These are phyloP conservation scores for Ornithoptera priamus DNA, from an alignment of 2,888 invertebrate species.

Conservation along the genomic window DNA sequence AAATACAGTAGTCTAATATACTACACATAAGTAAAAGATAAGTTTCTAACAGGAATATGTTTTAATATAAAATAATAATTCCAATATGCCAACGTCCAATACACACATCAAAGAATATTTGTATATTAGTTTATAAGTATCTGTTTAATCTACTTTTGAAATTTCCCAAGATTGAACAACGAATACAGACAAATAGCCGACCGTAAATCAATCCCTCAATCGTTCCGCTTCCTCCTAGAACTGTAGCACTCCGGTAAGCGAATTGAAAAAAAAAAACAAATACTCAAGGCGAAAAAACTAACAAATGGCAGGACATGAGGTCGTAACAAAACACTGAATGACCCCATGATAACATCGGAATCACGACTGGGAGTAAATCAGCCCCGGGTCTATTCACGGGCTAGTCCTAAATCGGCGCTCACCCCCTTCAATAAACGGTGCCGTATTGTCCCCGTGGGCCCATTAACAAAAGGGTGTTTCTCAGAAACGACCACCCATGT, in stretches of 20 bases:
- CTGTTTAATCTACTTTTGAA: background rate
- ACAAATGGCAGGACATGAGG: conserved; percentile 45
- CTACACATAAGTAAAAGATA: no score
- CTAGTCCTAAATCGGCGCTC: conserved; percentile 55
- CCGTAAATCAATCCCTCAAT: conserved; percentile 14
- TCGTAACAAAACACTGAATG: conserved; percentile 69
- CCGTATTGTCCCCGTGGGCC: conserved; percentile 47
- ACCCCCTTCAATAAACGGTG: conserved; percentile 52
- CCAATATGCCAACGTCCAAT: no score
- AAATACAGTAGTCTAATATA: no score
- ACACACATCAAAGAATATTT: no score
- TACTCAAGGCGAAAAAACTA: conserved; percentile 37
- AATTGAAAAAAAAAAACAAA: conserved; percentile 18
- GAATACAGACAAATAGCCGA: conserved; percentile 3
- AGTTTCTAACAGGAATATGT: no score
- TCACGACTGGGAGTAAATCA: conserved; percentile 75
- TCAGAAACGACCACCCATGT: conserved; percentile 70
- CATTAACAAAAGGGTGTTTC: conserved; percentile 67
- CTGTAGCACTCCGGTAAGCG: conserved; percentile 6
- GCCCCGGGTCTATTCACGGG: conserved; percentile 55
- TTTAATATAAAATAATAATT: no score
- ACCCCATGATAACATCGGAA: conserved; percentile 64
- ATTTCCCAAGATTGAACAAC: background rate
- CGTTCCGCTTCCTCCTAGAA: conserved; percentile 9
- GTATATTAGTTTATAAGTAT: no score